Evolutionary conservation across 2,113 vertebrate species (phyloP), one percentile per base, ranked within the genome.

Genomic region (Triplophysa tibetana): DNA sequence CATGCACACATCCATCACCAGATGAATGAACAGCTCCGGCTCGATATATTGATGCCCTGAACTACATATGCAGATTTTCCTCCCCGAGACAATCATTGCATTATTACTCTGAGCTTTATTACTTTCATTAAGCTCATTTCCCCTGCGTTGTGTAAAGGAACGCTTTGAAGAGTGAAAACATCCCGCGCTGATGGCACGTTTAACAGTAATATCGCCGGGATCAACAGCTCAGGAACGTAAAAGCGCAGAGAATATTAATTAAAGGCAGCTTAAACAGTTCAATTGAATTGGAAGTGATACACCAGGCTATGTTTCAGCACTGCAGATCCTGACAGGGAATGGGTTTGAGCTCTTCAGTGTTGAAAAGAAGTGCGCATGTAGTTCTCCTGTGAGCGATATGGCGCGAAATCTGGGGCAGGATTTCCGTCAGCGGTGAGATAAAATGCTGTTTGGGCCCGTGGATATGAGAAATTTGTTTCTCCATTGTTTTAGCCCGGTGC

Each of bases 331-430:
- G 56, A 75, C 43, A 61, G 50, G 50, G 48, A 29, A 75, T 24
- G 50, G 56, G 29, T 38, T 38, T 75, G 54, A 56, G 38, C 50
- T 12, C 2, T 69, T 48, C 23, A n/a, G 2, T 61, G 54, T 60
- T 67, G 8, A 61, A 68, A 72, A 62, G 23, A 54, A 56, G 38
- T 66, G 48, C 74, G 74, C 79, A 86, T 83, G 83, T 45, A 85
- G 83, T 77, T 79, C 81, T 83, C 81, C 68, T 79, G 61, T 79
- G 80, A 84, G 70, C 41, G 43, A 66, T 2, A 26, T 64, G 67
- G 66, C 79, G 52, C 24, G 65, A 77, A 66, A 77, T 83, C 81
- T 79, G 69, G 45, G 50, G 41, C 64, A 78, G 56, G 33, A 56
- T 79, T 82, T 60, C 62, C 77, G 10, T 75, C 62, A 72, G 58